phyloP scores from a whole-genome alignment of 2,888 invertebrate species.

The Adineta ricciae region DNA sequence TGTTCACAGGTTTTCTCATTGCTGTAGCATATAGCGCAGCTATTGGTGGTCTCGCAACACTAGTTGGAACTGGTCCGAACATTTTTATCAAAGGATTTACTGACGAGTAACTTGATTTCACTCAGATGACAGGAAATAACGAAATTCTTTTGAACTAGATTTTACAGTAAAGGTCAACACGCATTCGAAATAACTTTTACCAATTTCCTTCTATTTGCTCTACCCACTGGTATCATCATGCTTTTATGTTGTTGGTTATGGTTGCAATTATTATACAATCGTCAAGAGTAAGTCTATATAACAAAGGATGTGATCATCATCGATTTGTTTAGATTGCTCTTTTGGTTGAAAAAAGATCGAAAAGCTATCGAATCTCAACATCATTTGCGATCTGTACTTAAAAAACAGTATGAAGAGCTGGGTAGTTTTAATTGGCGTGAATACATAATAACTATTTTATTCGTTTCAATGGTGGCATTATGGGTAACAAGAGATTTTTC shows the following conservation, averaged over 20 bases:
- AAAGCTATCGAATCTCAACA: not conserved
- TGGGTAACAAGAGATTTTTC: not conserved
- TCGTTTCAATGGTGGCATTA: not conserved
- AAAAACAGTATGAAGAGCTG: not conserved
- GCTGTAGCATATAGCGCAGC: slow-evolving; percentile 26
- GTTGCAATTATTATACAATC: not conserved
- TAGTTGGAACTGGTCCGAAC: slow-evolving; percentile 32
- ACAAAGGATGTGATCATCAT: too few relatives aligned
- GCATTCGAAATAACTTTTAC: not conserved
- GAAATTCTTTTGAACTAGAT: not conserved
- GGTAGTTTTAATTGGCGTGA: not conserved
- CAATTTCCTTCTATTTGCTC: not conserved
- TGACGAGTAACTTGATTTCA: slow-evolving; percentile 35
- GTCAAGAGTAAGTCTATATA: not conserved
- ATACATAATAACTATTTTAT: not conserved
- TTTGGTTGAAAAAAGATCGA: not conserved
- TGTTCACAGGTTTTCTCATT: slow-evolving; percentile 26
- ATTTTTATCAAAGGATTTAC: slow-evolving; percentile 31
- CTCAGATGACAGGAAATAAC: too few relatives aligned
- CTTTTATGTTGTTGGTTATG: not conserved
- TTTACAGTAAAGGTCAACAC: not conserved
- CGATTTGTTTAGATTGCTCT: not conserved
- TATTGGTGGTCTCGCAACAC: slow-evolving; percentile 26
- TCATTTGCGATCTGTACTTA: not conserved
- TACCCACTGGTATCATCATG: not conserved